Conservation (phyloP, 2,113 vertebrate genomes). For the Barnardius zonarius region DNA sequence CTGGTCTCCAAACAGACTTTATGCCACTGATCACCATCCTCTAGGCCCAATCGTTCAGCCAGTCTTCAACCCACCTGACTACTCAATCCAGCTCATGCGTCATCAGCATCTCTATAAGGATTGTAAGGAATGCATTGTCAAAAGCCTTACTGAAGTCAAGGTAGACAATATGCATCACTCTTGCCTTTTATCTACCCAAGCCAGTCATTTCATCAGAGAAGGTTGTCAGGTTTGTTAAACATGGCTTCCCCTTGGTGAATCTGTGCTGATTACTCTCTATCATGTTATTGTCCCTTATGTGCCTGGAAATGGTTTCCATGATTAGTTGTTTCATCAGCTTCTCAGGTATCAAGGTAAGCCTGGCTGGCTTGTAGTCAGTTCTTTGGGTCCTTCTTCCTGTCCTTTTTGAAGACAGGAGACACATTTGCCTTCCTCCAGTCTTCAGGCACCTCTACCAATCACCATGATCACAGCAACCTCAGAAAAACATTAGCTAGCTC, state of each 20-base stretch:
- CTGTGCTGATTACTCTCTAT: not conserved
- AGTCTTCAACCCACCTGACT: not conserved
- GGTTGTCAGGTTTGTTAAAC: not conserved
- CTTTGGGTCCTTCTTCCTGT: not conserved
- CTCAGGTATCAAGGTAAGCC: not conserved
- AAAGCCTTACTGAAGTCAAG: not conserved
- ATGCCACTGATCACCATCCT: not conserved
- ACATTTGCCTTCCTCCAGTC: not conserved
- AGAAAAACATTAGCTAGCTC: not conserved
- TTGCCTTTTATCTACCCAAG: not conserved
- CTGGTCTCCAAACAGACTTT: not conserved
- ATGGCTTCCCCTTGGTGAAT: not conserved
- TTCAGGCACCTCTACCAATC: not conserved
- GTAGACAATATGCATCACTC: not conserved
- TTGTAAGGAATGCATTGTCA: not conserved
- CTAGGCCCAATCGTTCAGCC: not conserved
- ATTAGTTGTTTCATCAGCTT: not conserved
- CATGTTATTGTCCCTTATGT: not conserved
- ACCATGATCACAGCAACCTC: not conserved
- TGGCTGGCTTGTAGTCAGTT: not conserved
- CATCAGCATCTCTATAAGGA: not conserved
- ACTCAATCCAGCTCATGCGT: not conserved
- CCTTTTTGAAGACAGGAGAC: not conserved
- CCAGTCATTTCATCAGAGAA: not conserved
- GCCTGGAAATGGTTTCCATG: not conserved